A percentile compares a stretch with the other conserved stretches of the same genome.
Conservation (phyloP, 2,888 invertebrate species). For the Petrolisthes manimaculis region DNA sequence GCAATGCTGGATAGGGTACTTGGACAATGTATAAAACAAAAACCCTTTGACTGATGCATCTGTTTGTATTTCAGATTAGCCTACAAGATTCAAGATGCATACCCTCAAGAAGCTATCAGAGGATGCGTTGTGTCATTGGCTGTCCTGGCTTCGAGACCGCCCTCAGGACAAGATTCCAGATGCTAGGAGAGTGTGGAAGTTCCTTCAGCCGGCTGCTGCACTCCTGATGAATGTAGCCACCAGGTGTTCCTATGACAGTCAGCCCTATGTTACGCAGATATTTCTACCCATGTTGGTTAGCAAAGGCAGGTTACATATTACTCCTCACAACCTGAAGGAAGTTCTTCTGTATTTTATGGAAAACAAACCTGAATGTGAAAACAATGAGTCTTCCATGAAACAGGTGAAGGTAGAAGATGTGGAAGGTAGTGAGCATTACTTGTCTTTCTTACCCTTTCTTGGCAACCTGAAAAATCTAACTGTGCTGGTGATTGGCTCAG, state of each 20-base stretch:
- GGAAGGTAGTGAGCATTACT: constrained; percentile 27
- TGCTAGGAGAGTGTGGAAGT: constrained; percentile 28
- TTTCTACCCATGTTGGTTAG: constrained; percentile 51
- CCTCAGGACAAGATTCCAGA: neutral
- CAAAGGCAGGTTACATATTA: constrained; percentile 51
- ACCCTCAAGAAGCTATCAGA: constrained; percentile 14
- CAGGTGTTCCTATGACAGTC: constrained; percentile 38
- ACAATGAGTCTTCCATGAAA: constrained; percentile 19
- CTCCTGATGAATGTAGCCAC: constrained; percentile 35
- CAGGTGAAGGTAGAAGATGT: constrained; percentile 48
- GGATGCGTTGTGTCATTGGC: neutral
- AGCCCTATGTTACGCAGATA: constrained; percentile 36
- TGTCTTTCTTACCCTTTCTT: constrained; percentile 47
- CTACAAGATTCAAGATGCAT: constrained; percentile 14
- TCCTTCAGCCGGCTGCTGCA: constrained; percentile 45
- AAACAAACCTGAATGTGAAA: neutral
- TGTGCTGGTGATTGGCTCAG: constrained; percentile 33
- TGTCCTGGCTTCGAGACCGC: neutral
- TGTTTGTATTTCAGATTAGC: too few relatives aligned
- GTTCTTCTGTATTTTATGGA: constrained; percentile 33
- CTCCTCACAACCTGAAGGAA: constrained; percentile 36
- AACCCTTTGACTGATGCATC: too few relatives aligned
- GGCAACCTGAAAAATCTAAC: constrained; percentile 36
- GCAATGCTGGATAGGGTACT: too few relatives aligned
- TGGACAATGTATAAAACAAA: too few relatives aligned